Evolutionary conservation across 2,113 vertebrate species (phyloP).

Genomic region (Clarias gariepinus): DNA sequence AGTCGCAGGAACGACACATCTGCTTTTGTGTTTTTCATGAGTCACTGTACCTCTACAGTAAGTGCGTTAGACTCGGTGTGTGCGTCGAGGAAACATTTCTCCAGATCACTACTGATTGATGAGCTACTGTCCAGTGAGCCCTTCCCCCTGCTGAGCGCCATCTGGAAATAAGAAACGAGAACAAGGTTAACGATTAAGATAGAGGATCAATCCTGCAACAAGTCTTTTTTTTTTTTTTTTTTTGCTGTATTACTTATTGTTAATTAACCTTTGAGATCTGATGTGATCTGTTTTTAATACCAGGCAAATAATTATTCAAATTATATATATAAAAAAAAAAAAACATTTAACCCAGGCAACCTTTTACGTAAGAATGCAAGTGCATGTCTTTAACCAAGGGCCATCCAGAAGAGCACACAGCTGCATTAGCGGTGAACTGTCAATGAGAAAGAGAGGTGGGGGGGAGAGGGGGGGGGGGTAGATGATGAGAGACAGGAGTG

Average conservation of each 20-base stretch:
- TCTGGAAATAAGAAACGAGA: slow-evolving; percentile 26
- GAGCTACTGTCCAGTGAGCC: slow-evolving; percentile 2
- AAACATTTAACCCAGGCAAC: background rate
- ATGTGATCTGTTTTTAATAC: background rate
- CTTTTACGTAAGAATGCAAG: background rate
- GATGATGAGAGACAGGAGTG: no score
- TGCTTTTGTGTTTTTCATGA: background rate
- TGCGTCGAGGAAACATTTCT: slow-evolving; percentile 24
- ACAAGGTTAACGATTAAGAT: background rate
- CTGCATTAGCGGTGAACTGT: background rate
- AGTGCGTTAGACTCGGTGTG: background rate
- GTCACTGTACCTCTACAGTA: slow-evolving; percentile 24
- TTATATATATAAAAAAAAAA: background rate
- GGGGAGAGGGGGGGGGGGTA: background rate
- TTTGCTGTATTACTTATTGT: background rate
- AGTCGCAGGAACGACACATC: background rate
- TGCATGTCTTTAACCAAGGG: background rate
- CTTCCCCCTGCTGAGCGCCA: slow-evolving; percentile 20
- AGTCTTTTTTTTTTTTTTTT: background rate
- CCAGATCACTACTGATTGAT: slow-evolving; percentile 22
- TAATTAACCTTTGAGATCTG: background rate
- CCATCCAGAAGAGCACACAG: background rate
- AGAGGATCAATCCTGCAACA: background rate
- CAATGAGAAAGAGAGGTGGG: background rate
- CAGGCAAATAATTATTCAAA: background rate